phyloP scores from a whole-genome alignment of 1,140 invertebrate genomes.

The Acromyrmex echinatior region DNA sequence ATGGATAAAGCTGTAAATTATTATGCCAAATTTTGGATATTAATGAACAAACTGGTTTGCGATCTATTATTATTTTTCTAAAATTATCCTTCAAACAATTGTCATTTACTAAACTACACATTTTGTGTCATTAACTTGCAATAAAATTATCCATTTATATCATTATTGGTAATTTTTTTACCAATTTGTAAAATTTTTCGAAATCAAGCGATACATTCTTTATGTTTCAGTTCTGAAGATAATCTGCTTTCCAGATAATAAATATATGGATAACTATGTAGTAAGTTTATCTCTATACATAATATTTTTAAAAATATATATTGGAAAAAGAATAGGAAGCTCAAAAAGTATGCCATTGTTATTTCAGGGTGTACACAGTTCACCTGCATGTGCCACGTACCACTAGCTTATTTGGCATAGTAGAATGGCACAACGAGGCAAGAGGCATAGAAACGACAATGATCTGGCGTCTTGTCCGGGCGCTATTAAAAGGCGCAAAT shows the following conservation, averaged over 20 bases:
- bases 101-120: not conserved
- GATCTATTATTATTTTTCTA: not conserved
- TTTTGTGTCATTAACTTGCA: not conserved
- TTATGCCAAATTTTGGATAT: not conserved
- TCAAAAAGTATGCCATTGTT: constrained; percentile 2
- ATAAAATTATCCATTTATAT: not conserved
- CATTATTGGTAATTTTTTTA: not conserved
- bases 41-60: not conserved
- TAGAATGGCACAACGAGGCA: constrained; percentile 91
- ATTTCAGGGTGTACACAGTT: constrained; percentile 83
- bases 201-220: constrained; percentile 48
- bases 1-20: not conserved
- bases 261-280: constrained; percentile 86
- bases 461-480: constrained; percentile 88
- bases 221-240: constrained; percentile 82
- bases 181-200: constrained; percentile 8
- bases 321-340: not conserved
- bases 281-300: constrained; percentile 78
- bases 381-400: constrained; percentile 85
- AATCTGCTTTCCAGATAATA: constrained; percentile 82
- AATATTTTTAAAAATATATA: constrained; percentile 11
- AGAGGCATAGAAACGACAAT: constrained; percentile 90
- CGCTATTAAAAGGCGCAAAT: constrained; percentile 90
- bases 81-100: not conserved
- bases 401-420: constrained; percentile 85